These are phyloP conservation scores for Hirtodrosophila cameraria DNA, from an alignment of 2,888 invertebrate genomes.

Conservation along the genomic window DNA sequence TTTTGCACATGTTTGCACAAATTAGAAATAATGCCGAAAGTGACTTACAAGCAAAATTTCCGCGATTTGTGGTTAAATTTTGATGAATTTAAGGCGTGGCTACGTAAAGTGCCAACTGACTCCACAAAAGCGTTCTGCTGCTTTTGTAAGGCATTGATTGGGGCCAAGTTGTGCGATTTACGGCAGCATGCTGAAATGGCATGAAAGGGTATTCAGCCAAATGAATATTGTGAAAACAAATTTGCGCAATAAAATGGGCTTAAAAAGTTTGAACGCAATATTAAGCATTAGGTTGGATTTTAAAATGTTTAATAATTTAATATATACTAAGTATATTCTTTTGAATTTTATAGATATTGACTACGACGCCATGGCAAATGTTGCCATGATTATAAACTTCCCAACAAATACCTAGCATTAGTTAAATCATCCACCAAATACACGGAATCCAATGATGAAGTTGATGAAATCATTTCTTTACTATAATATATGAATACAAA, in stretches of 20 bases:
- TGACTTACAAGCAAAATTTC: too few species aligned
- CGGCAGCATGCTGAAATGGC: too few species aligned
- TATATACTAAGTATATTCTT: conserved; percentile 13
- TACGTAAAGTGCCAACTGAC: too few species aligned
- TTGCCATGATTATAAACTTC: conserved; percentile 7
- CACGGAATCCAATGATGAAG: conserved; percentile 2
- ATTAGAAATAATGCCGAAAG: too few species aligned
- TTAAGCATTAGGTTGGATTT: conserved; percentile 15
- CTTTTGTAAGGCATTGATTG: too few species aligned
- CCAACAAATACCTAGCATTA: conserved; percentile 1
- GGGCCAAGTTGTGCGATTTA: too few species aligned
- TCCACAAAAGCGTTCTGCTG: too few species aligned
- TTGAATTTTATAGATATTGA: conserved; percentile 20
- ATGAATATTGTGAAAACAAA: conserved; percentile 1
- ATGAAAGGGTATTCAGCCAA: too few species aligned
- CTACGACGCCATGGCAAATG: conserved; percentile 20
- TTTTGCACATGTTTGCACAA: too few species aligned
- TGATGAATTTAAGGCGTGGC: too few species aligned
- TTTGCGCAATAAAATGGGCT: conserved; percentile 1
- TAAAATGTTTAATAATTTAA: conserved; percentile 16
- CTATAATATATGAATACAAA: neutral
- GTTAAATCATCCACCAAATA: conserved; percentile 5
- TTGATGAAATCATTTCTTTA: conserved; percentile 13
- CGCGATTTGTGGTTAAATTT: too few species aligned
- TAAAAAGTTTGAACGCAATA: conserved; percentile 6